Percentiles rank a stretch among this genome's conserved stretches.
phyloP scores from a whole-genome alignment of 2,888 invertebrate genomes.

The Drosophila falleni region DNA sequence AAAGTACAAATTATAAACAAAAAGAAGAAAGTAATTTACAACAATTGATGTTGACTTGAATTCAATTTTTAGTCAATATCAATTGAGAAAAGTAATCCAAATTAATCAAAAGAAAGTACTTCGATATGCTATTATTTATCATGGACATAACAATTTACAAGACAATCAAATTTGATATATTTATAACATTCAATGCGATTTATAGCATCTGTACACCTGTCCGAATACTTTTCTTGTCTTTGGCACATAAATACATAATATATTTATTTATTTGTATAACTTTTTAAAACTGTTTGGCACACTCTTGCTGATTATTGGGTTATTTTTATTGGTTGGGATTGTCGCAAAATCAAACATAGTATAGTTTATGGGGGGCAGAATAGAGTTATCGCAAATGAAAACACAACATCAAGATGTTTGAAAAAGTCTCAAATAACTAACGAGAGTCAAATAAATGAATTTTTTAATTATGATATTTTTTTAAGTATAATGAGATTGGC shows the following conservation, averaged over 20 bases:
- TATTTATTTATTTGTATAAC: slow-evolving; percentile 34
- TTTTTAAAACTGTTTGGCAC: slow-evolving; percentile 36
- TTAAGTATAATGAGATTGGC: slow-evolving; percentile 25
- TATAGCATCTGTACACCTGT: slow-evolving; percentile 51
- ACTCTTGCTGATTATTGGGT: slow-evolving; percentile 52
- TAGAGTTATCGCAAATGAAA: slow-evolving; percentile 76
- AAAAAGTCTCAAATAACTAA: slow-evolving; percentile 77
- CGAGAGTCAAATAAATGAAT: slow-evolving; percentile 59
- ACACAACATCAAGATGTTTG: slow-evolving; percentile 84
- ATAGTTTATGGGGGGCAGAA: slow-evolving; percentile 17
- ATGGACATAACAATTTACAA: slow-evolving; percentile 76
- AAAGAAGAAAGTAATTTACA: slow-evolving; percentile 27
- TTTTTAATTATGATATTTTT: slow-evolving; percentile 14
- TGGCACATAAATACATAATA: slow-evolving; percentile 19
- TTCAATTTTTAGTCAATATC: slow-evolving; percentile 27
- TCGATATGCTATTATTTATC: slow-evolving; percentile 38
- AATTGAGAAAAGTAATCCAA: slow-evolving; percentile 11
- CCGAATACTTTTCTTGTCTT: slow-evolving; percentile 14
- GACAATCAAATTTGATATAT: slow-evolving; percentile 67
- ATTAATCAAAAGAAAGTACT: slow-evolving; percentile 7
- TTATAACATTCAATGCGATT: slow-evolving; percentile 67
- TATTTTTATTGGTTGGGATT: slow-evolving; percentile 20
- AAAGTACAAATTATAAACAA: slow-evolving; percentile 20
- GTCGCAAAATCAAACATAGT: slow-evolving; percentile 35
- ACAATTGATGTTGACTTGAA: slow-evolving; percentile 26